Evolutionary conservation across 2,797 vertebrate species (phyloP).

Genomic region (Enteromius unitaeniatus): DNA sequence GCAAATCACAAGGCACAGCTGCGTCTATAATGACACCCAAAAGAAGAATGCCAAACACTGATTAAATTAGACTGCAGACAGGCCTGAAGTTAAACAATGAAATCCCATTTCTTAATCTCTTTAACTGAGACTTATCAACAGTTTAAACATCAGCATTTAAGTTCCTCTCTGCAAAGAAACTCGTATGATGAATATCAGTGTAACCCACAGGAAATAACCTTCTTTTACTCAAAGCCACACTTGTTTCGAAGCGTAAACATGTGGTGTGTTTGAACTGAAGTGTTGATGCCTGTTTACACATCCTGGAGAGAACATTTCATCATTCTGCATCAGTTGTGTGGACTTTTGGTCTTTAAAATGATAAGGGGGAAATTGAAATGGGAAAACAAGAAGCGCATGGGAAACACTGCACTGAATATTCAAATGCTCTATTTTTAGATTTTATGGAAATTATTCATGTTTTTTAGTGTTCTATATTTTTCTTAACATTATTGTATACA

Average conservation of each 20-base stretch:
- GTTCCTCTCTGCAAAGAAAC: not conserved
- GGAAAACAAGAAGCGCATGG: not conserved
- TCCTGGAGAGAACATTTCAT: conserved; percentile 1
- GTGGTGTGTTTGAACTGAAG: conserved; percentile 21
- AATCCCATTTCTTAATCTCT: conserved; percentile 16
- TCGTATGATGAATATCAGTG: not conserved
- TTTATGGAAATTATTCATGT: not conserved
- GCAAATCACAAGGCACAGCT: conserved; percentile 3
- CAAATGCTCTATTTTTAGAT: not conserved
- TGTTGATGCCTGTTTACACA: conserved; percentile 27
- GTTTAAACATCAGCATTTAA: not conserved
- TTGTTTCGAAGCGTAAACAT: not conserved
- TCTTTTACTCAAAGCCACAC: not conserved
- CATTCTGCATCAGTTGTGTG: not conserved
- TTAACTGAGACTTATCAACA: not conserved
- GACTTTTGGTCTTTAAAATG: conserved; percentile 5
- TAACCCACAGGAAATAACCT: not conserved
- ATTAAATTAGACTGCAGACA: not conserved
- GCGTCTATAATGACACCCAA: not conserved
- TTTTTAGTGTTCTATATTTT: not conserved
- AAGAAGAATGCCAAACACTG: not conserved
- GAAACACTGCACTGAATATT: not conserved
- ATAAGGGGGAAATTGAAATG: not conserved
- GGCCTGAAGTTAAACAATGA: not conserved
- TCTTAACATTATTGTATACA: not conserved